Percentiles rank a stretch among this genome's conserved stretches.
These are phyloP conservation scores for Acanthaster planci DNA, from an alignment of 35 echinoderm and acorn worm genomes.

Conservation along the genomic window DNA sequence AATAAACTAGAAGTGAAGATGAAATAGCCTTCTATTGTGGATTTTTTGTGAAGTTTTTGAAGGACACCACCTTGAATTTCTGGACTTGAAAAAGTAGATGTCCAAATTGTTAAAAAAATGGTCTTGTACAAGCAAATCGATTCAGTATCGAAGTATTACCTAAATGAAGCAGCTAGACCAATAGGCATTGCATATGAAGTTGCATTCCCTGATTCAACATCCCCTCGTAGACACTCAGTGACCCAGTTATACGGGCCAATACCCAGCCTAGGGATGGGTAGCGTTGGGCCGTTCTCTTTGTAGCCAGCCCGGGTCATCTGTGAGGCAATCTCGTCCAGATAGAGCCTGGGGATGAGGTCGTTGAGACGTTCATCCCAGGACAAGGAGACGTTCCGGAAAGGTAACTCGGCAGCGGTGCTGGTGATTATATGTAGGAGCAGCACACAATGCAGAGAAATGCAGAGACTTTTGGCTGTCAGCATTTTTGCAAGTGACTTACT, in stretches of 20 bases:
- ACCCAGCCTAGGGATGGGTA: constrained; percentile 52
- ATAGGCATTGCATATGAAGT: constrained; percentile 79
- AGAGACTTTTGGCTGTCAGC: no score
- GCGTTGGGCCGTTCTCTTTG: constrained; percentile 53
- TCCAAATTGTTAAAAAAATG: no score
- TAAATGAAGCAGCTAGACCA: constrained; percentile 77
- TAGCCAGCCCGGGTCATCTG: constrained; percentile 69
- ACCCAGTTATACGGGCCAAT: constrained; percentile 81
- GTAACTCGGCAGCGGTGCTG: neutral
- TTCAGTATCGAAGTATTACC: no score
- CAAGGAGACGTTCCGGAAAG: constrained; percentile 66
- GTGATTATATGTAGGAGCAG: no score
- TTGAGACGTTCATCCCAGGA: constrained; percentile 71
- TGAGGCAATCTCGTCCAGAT: constrained; percentile 56
- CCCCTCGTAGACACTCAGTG: constrained; percentile 81
- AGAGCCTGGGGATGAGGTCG: constrained; percentile 46
- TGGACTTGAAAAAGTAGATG: no score
- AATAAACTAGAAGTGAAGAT: no score
- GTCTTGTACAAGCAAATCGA: no score
- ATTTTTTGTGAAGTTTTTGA: no score
- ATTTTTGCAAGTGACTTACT: no score
- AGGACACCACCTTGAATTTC: no score
- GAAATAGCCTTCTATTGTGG: no score
- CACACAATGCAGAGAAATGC: no score
- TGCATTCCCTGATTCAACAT: constrained; percentile 65